Evolutionary conservation across 1,140 invertebrate genomes (phyloP).

Genomic region (Cherax destructor): DNA sequence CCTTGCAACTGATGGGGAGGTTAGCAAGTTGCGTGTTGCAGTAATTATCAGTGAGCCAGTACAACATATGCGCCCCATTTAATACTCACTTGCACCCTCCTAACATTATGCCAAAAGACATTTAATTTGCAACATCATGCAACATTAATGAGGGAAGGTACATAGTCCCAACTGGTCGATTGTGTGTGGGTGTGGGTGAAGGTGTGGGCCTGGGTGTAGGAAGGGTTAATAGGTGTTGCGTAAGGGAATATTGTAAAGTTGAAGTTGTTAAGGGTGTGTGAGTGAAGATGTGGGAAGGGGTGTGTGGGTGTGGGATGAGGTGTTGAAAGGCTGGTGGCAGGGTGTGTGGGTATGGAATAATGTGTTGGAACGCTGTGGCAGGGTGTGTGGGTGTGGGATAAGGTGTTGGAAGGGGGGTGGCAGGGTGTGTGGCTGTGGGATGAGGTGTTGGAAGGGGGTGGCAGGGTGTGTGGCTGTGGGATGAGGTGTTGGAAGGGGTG

Average conservation of each 20-base stretch:
- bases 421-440: too few species aligned
- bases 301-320: not conserved
- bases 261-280: conserved; percentile 2
- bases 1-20: too few species aligned
- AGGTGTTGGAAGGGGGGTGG: too few species aligned
- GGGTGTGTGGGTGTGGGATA: too few species aligned
- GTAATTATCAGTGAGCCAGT: not conserved
- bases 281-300: not conserved
- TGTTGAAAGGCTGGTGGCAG: too few species aligned
- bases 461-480: too few species aligned
- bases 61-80: not conserved
- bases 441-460: too few species aligned
- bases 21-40: not conserved
- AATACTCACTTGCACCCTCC: not conserved
- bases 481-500: too few species aligned
- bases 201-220: not conserved
- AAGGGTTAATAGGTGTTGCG: too few species aligned
- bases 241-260: not conserved
- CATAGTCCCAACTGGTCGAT: not conserved
- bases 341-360: too few species aligned
- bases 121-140: not conserved
- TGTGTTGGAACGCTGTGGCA: too few species aligned
- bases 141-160: not conserved
- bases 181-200: not conserved
- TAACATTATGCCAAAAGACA: not conserved